A percentile compares a stretch with the other conserved stretches of the same genome.
Evolutionary conservation across 2,113 vertebrate genomes (phyloP).

Genomic region (Actenoides lindsayi): DNA sequence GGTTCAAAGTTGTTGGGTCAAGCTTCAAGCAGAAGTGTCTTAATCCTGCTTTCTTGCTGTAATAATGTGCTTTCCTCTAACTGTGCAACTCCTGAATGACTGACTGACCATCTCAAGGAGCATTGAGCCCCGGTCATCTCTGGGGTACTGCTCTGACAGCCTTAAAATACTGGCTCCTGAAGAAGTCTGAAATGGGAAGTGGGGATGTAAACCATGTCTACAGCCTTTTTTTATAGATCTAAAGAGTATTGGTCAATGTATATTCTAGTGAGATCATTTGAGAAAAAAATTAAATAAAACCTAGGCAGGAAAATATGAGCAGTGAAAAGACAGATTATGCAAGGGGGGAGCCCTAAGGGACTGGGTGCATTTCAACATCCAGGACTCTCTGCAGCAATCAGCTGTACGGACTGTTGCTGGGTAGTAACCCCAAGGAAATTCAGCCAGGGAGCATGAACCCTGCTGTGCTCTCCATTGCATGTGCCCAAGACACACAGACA

Average conservation of each 20-base stretch:
- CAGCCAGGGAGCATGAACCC: neutral
- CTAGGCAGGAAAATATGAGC: neutral
- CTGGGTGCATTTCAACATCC: neutral
- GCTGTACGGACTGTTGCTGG: neutral
- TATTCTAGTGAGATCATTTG: neutral
- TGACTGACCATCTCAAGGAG: neutral
- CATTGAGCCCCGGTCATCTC: neutral
- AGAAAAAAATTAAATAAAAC: neutral
- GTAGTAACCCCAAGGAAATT: neutral
- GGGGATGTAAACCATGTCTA: neutral
- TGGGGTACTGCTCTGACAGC: neutral
- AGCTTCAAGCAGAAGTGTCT: neutral
- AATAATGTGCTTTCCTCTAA: neutral
- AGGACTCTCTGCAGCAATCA: neutral
- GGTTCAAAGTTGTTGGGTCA: neutral
- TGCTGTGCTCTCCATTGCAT: neutral
- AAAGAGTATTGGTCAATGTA: neutral
- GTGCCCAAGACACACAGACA: neutral
- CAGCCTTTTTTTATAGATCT: neutral
- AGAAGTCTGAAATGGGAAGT: neutral
- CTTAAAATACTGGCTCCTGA: neutral
- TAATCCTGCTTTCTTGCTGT: neutral
- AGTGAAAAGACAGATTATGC: neutral
- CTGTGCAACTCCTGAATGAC: neutral
- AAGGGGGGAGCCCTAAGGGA: neutral